Conservation (phyloP, 2,113 vertebrate species). For the Phyllostomus hastatus region DNA sequence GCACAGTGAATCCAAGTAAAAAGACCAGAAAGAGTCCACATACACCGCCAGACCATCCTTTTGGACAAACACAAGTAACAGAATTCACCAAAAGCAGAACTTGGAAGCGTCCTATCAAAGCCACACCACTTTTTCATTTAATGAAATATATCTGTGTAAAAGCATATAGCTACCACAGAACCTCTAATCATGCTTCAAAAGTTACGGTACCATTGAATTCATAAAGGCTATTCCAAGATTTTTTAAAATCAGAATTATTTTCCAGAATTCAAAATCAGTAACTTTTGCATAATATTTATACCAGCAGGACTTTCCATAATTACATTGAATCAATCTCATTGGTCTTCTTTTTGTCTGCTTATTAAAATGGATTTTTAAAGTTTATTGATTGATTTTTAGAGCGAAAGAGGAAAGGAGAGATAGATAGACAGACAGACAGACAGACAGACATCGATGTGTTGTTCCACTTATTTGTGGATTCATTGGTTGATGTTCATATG, state of each 20-base stretch:
- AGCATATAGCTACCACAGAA: slow-evolving; percentile 15
- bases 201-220: not conserved
- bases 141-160: slow-evolving; percentile 50
- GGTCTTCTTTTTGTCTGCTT: not conserved
- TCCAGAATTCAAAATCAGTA: not conserved
- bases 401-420: no score
- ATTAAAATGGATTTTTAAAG: not conserved
- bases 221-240: not conserved
- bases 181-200: slow-evolving; percentile 28
- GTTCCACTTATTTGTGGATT: no score
- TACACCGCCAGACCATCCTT: not conserved
- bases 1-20: not conserved
- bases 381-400: no score
- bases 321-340: not conserved
- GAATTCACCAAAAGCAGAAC: slow-evolving; percentile 39
- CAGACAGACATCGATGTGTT: no score
- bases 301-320: not conserved
- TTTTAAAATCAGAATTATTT: not conserved
- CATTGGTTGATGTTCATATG: no score
- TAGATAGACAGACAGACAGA: no score
- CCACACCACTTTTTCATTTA: slow-evolving; percentile 50
- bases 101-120: slow-evolving; percentile 39
- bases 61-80: not conserved
- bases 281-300: not conserved
- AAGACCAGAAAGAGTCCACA: not conserved